Conservation (phyloP, 2,797 vertebrate species). For the Artibeus lituratus region DNA sequence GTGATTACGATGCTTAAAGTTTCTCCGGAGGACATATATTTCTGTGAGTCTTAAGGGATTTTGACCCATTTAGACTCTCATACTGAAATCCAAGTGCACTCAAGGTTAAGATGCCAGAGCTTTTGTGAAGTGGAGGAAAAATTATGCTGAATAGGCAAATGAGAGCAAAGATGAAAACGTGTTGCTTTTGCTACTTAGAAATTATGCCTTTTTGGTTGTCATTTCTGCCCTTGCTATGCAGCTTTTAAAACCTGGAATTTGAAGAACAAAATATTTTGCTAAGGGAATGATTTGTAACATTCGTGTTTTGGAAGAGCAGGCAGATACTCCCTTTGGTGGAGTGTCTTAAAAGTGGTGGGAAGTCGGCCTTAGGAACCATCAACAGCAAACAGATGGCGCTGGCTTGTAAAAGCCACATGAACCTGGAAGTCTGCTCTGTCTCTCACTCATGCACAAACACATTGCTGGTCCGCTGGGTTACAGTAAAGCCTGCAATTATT, state of each 20-base stretch:
- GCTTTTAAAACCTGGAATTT: conserved; percentile 1
- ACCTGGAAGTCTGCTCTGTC: background rate
- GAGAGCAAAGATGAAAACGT: background rate
- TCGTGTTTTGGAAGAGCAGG: background rate
- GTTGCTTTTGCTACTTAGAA: background rate
- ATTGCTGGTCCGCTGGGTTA: background rate
- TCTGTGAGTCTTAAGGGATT: conserved; percentile 1
- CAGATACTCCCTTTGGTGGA: background rate
- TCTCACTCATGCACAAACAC: background rate
- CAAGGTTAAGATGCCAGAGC: background rate
- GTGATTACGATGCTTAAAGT: background rate
- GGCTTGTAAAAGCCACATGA: background rate
- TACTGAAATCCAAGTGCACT: background rate
- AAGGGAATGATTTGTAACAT: background rate
- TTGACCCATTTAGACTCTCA: background rate
- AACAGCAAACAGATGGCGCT: conserved; percentile 17
- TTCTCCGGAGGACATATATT: conserved; percentile 32
- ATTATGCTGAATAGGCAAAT: background rate
- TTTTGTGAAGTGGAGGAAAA: background rate
- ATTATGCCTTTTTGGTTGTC: background rate
- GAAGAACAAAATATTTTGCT: conserved; percentile 24
- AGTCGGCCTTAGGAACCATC: background rate
- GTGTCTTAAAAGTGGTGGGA: conserved; percentile 25
- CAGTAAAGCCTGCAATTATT: background rate
- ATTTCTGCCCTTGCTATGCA: background rate